phyloP scores from a whole-genome alignment of 1,140 invertebrate genomes.

The Pseudomyrmex concolor region DNA sequence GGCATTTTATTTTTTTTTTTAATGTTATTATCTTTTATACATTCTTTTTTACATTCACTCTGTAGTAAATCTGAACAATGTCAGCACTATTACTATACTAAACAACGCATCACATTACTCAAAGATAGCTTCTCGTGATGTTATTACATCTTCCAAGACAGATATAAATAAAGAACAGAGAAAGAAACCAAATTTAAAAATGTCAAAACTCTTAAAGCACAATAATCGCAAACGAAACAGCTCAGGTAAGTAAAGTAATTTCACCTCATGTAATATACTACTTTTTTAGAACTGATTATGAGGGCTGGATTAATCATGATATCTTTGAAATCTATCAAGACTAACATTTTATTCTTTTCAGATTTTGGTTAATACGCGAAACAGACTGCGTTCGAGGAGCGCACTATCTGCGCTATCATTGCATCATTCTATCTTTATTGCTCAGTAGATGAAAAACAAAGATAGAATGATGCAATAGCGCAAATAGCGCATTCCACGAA shows the following conservation, averaged over 20 bases:
- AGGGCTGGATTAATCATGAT: too few relatives aligned
- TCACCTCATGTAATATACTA: too few relatives aligned
- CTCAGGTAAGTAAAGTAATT: constrained; percentile 28
- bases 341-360: too few relatives aligned
- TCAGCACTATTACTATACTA: constrained; percentile 26
- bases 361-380: too few relatives aligned
- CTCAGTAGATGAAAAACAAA: too few relatives aligned
- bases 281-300: too few relatives aligned
- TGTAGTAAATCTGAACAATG: constrained; percentile 37
- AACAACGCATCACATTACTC: neutral
- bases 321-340: too few relatives aligned
- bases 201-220: neutral
- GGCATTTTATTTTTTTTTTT: neutral
- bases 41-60: constrained; percentile 10
- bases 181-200: neutral
- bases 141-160: neutral
- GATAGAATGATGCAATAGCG: too few relatives aligned
- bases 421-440: too few relatives aligned
- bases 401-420: too few relatives aligned
- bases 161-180: neutral
- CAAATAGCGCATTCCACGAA: too few relatives aligned
- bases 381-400: too few relatives aligned
- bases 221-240: neutral
- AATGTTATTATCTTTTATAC: neutral
- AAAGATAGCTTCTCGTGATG: neutral